Evolutionary conservation across 37 sponge, comb jelly and placozoan species (phyloP), one percentile per base, ranked within the genome.

Genomic region (Petrosia ficiformis): DNA sequence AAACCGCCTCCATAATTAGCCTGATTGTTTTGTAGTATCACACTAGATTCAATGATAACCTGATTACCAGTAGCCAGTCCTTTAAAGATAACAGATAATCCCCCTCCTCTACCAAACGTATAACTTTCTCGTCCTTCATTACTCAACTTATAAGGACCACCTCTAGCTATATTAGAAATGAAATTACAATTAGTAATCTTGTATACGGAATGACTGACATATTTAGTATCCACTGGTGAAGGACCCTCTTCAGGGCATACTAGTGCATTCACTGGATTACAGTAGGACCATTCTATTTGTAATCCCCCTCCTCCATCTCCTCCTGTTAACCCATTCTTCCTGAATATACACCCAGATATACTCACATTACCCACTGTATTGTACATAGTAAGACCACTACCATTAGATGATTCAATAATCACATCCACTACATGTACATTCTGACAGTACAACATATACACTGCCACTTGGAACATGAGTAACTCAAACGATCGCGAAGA

Each of bases 1-100:
- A 79, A 48, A 35, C 79, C 79, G 1, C 70, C 79, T 26, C 79
- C 79, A 67, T 60, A 79, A 42, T 67, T 39, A 29, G 79, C 79
- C 24, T 0, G 32, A 41, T 79, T 79, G 35, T 30, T 4, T 11
- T 31, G 2, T 21, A 79, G 67, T 1, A 3, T 68, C 2, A 41
- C 67, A 3, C 44, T 26, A 36, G 8, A 19, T 8, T 70, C 22
- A 2, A 19, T 0, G 39, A 79, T 24, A 1, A 0, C 57, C 42
- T 79, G 68, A 26, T 42, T 43, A 30, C 22, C n/a, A 21, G 79
- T 48, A 34, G 37, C 36, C n/a, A n/a, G n/a, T 16, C 70, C 79
- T n/a, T 34, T 63, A 30, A 79, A 68, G 8, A 29, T 36, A 2
- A 79, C 59, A 3, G 79, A 79, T 0, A 79, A 41, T 0, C 79